Evolutionary conservation across 2,888 invertebrate genomes (phyloP).

Genomic region (Bibio marci): DNA sequence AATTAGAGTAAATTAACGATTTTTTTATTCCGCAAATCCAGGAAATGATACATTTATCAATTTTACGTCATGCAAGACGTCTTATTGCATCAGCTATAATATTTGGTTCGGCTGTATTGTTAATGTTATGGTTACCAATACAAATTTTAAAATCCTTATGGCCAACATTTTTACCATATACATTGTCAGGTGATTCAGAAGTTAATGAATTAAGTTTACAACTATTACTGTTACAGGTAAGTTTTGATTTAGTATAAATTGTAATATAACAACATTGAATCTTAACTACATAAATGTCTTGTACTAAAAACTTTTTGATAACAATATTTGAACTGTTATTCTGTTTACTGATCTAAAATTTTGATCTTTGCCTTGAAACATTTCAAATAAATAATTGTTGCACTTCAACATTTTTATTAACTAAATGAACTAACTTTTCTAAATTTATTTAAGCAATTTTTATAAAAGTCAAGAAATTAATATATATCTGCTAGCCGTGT

Average conservation of each 20-base stretch:
- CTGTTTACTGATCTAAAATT: not conserved
- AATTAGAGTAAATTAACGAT: conserved; percentile 2
- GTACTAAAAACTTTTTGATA: too few relatives aligned
- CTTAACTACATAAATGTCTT: too few relatives aligned
- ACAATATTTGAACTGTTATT: too few relatives aligned
- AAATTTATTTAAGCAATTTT: too few relatives aligned
- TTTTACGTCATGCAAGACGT: conserved; percentile 75
- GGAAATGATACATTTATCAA: conserved; percentile 96
- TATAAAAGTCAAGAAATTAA: too few relatives aligned
- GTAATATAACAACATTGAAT: too few relatives aligned
- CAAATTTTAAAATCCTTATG: conserved; percentile 61
- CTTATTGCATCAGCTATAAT: conserved; percentile 86
- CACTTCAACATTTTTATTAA: too few relatives aligned
- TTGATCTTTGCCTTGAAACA: not conserved
- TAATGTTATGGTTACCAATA: conserved; percentile 94
- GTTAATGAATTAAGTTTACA: conserved; percentile 92
- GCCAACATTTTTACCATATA: conserved; percentile 88
- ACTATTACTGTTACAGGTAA: conserved; percentile 66
- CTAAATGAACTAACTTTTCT: too few relatives aligned
- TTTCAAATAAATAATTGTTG: too few relatives aligned
- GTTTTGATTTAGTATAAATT: not conserved
- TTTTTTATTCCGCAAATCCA: conserved; percentile 26
- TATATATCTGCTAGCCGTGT: too few relatives aligned
- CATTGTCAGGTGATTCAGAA: conserved; percentile 72
- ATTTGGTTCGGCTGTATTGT: conserved; percentile 87